Conservation (phyloP, 2,113 vertebrate species). For the Lagopus leucura region DNA sequence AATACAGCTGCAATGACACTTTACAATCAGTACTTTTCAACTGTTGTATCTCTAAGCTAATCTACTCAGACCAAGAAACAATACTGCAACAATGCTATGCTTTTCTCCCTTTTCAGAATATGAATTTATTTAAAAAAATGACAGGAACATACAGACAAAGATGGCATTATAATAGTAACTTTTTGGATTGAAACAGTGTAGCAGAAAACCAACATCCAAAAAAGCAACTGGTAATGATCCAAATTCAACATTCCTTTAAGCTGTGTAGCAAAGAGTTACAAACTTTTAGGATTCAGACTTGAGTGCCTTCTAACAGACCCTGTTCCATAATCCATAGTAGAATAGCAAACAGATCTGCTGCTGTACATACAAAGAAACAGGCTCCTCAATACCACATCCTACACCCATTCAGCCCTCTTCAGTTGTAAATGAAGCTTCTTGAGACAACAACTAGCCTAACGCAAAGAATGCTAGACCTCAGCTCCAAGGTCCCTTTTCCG, state of each 20-base stretch:
- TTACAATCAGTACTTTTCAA: not conserved
- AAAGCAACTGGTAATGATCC: not conserved
- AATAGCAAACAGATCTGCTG: not conserved
- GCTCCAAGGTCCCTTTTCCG: not conserved
- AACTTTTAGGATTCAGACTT: not conserved
- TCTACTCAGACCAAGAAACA: not conserved
- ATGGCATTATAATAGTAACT: not conserved
- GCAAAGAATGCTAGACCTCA: not conserved
- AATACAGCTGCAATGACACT: not conserved
- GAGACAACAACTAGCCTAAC: not conserved
- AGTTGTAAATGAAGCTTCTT: not conserved
- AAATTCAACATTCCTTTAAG: not conserved
- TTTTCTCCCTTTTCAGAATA: not conserved
- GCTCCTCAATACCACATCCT: no score
- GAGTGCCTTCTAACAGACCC: not conserved
- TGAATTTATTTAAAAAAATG: not conserved
- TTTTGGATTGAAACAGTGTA: not conserved
- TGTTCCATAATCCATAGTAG: not conserved
- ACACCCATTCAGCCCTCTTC: not conserved
- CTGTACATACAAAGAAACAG: not conserved
- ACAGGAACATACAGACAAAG: not conserved
- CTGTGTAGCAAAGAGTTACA: not conserved
- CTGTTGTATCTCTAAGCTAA: not conserved
- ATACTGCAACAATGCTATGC: not conserved
- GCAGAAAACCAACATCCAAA: not conserved